Percentiles rank a stretch among this genome's conserved stretches.
phyloP scores from a whole-genome alignment of 2,113 vertebrate genomes.

The Nesogale talazaci region DNA sequence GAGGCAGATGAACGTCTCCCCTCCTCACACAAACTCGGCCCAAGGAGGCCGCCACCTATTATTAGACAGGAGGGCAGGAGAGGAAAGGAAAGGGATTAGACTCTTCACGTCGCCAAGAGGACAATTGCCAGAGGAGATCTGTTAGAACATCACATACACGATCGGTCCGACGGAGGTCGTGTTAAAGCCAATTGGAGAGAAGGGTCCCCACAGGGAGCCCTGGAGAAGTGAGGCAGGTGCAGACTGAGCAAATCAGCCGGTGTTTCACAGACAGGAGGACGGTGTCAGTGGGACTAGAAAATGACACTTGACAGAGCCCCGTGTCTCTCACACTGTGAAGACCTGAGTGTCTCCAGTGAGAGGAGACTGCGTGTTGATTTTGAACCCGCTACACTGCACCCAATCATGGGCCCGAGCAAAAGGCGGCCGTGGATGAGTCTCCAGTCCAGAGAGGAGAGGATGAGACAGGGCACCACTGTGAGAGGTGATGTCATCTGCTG shows the following conservation, averaged over 20 bases:
- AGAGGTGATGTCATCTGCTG: not conserved
- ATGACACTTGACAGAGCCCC: not conserved
- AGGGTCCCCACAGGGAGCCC: not conserved
- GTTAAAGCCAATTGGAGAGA: not conserved
- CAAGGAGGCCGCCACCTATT: fast-evolving
- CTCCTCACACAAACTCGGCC: not conserved
- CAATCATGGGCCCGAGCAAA: not conserved
- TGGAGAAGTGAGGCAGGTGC: not conserved
- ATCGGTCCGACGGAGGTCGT: not conserved
- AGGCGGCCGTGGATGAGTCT: not conserved
- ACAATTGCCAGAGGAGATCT: not conserved
- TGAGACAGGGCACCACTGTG: not conserved
- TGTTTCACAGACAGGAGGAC: not conserved
- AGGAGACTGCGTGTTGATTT: not conserved
- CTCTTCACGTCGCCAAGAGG: not conserved
- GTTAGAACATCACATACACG: not conserved
- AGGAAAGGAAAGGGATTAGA: too few relatives aligned
- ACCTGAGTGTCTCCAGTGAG: not conserved
- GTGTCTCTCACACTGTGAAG: not conserved
- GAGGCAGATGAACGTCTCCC: not conserved
- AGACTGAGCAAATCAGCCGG: not conserved
- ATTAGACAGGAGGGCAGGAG: not conserved
- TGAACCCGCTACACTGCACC: not conserved
- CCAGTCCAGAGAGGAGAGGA: not conserved
- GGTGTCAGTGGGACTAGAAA: not conserved